phyloP scores from a whole-genome alignment of 2,888 invertebrate genomes.

The Digitonthophagus gazella region DNA sequence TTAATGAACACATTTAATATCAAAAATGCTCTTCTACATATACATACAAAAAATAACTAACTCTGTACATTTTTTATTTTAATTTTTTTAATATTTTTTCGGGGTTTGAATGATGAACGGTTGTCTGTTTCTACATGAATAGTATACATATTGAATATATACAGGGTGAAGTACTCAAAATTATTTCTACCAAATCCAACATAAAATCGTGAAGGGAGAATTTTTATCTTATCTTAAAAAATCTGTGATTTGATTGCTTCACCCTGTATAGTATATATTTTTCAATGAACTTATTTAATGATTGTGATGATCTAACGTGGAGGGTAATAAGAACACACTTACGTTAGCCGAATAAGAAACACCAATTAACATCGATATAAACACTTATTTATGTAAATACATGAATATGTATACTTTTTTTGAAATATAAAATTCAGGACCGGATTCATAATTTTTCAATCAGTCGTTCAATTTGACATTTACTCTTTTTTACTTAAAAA shows the following conservation, averaged over 20 bases:
- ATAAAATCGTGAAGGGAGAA: too few relatives aligned
- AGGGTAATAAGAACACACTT: neutral
- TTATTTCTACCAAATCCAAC: too few relatives aligned
- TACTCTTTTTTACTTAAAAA: conserved; percentile 8
- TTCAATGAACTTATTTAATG: neutral
- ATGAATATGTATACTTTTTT: neutral
- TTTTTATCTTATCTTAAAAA: too few relatives aligned
- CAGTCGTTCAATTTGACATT: conserved; percentile 2
- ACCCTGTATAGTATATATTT: too few relatives aligned
- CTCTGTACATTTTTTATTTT: neutral
- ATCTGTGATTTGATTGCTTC: too few relatives aligned
- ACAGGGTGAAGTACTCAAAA: too few relatives aligned
- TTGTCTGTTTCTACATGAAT: neutral
- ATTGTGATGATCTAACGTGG: neutral
- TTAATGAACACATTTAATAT: neutral
- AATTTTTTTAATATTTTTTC: too few relatives aligned
- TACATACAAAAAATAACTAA: neutral
- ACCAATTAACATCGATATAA: neutral
- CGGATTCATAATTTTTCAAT: neutral
- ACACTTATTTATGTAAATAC: neutral
- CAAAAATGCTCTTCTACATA: neutral
- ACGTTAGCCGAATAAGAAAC: too few relatives aligned
- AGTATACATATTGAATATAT: neutral
- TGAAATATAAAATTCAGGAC: conserved; percentile 3
- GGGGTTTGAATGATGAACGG: neutral